Evolutionary conservation across 2,797 vertebrate genomes (phyloP).

Genomic region (Echiichthys vipera): DNA sequence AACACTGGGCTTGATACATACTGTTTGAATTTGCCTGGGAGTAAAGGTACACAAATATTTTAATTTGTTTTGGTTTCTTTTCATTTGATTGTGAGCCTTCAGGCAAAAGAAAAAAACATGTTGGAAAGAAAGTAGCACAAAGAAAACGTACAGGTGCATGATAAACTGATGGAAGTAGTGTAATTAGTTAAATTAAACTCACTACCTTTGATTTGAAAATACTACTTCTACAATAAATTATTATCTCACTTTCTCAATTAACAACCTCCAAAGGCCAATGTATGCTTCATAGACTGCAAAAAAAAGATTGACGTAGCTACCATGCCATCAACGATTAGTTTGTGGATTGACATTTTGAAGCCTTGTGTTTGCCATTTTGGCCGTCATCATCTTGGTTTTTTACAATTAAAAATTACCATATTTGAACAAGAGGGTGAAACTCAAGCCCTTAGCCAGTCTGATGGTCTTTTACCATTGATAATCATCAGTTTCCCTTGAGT

Average conservation of each 20-base stretch:
- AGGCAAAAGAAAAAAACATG: slow-evolving; percentile 37
- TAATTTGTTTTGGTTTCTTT: slow-evolving; percentile 44
- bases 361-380: too few species aligned
- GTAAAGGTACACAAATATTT: slow-evolving; percentile 60
- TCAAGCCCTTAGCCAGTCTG: too few species aligned
- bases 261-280: too few species aligned
- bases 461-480: too few species aligned
- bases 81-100: slow-evolving; percentile 64
- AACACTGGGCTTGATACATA: slow-evolving; percentile 52
- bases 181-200: slow-evolving; percentile 28
- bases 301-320: too few species aligned
- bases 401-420: too few species aligned
- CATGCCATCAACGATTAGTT: too few species aligned
- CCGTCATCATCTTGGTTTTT: too few species aligned
- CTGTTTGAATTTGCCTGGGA: slow-evolving; percentile 60
- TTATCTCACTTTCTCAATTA: neutral
- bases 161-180: slow-evolving; percentile 9
- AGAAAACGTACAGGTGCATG: slow-evolving; percentile 21
- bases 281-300: too few species aligned
- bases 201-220: slow-evolving; percentile 12
- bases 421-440: too few species aligned
- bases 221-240: neutral
- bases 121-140: slow-evolving; percentile 11
- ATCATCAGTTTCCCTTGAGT: too few species aligned
- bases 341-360: too few species aligned